phyloP scores from a whole-genome alignment of 2,888 invertebrate species.

The Acheta domesticus region DNA sequence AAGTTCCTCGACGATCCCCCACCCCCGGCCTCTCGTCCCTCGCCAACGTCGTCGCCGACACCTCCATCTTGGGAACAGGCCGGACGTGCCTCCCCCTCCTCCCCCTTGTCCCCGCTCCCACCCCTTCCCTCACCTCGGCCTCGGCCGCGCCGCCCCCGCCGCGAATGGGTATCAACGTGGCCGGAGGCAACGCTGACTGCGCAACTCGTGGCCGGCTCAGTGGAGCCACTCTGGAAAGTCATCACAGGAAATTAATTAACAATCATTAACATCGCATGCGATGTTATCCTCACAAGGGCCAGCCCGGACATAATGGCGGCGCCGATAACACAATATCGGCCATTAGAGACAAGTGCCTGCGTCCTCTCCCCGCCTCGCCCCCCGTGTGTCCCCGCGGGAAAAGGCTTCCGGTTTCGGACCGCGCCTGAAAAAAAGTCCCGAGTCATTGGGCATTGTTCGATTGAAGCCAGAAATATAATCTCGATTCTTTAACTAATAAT shows the following conservation, averaged over 20 bases:
- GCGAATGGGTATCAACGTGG: neutral
- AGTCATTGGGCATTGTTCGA: constrained; percentile 2
- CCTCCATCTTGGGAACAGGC: no score
- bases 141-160: neutral
- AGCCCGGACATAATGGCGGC: constrained; percentile 5
- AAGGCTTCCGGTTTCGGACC: neutral
- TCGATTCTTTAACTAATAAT: constrained; percentile 18
- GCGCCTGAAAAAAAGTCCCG: neutral
- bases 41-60: no score
- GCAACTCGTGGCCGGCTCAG: neutral
- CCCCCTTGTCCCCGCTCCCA: neutral
- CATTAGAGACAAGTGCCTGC: neutral
- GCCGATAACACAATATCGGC: constrained; percentile 18
- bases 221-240: constrained; percentile 4
- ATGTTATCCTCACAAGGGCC: constrained; percentile 10
- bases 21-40: no score
- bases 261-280: constrained; percentile 6
- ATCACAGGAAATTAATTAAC: constrained; percentile 18
- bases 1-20: no score
- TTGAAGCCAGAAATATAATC: constrained; percentile 9
- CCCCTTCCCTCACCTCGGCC: neutral
- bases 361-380: neutral
- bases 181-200: neutral
- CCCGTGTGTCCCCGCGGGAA: neutral
- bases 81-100: neutral